Conservation (phyloP, 2,888 invertebrate species). For the Cabera pusaria region DNA sequence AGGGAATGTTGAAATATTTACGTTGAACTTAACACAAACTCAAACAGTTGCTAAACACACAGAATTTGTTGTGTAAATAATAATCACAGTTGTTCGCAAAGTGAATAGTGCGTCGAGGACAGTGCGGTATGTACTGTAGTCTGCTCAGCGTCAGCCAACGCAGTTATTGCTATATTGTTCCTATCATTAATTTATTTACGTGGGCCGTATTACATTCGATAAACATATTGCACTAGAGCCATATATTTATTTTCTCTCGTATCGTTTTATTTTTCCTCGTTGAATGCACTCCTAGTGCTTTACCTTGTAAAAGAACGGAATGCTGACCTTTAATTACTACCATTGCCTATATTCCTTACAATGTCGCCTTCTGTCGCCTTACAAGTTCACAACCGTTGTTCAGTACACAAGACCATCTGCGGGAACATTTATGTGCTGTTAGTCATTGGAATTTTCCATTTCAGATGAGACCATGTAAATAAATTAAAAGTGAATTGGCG, state of each 20-base stretch:
- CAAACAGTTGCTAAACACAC: background rate
- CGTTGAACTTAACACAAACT: constrained; percentile 6
- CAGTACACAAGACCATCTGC: constrained; percentile 13
- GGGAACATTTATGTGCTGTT: constrained; percentile 25
- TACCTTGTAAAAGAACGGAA: constrained; percentile 11
- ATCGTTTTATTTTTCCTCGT: background rate
- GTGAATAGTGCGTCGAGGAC: constrained; percentile 44
- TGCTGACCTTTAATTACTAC: constrained; percentile 29
- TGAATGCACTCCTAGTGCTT: constrained; percentile 11
- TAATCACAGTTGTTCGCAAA: constrained; percentile 18
- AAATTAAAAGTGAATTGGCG: constrained; percentile 46
- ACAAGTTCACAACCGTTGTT: constrained; percentile 22
- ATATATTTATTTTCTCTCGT: constrained; percentile 1
- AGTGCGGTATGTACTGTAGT: constrained; percentile 54
- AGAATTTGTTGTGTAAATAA: constrained; percentile 5
- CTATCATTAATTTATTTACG: constrained; percentile 61
- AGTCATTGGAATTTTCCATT: constrained; percentile 41
- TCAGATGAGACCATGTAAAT: constrained; percentile 66
- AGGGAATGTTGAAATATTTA: constrained; percentile 22
- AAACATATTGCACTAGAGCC: constrained; percentile 3
- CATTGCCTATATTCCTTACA: no score
- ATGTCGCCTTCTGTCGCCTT: constrained; percentile 27
- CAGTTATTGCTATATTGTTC: constrained; percentile 46
- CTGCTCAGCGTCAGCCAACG: constrained; percentile 41
- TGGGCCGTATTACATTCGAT: constrained; percentile 61